Percentiles rank a stretch among this genome's conserved stretches.
Conservation (phyloP, 2,888 invertebrate species). For the Sesia apiformis region DNA sequence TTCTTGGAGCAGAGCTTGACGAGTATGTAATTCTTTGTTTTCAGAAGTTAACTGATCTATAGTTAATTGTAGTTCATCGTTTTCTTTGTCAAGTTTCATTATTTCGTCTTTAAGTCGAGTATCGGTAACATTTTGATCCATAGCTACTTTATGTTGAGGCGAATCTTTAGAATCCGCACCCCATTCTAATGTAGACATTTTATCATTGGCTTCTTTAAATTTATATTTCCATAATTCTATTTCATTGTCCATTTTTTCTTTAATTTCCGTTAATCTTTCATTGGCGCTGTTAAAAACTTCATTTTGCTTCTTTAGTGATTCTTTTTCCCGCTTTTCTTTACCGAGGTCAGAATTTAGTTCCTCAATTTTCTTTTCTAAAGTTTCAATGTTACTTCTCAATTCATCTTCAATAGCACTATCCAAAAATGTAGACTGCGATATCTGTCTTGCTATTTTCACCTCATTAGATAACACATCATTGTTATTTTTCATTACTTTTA, state of each 20-base stretch:
- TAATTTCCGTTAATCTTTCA: conserved; percentile 85
- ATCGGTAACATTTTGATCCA: conserved; percentile 11
- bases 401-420: conserved; percentile 88
- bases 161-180: conserved; percentile 33
- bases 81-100: conserved; percentile 57
- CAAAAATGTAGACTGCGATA: conserved; percentile 76
- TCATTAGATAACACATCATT: conserved; percentile 76
- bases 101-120: conserved; percentile 36
- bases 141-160: conserved; percentile 17
- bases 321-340: conserved; percentile 79
- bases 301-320: conserved; percentile 78
- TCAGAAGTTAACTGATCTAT: conserved; percentile 43
- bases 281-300: conserved; percentile 84
- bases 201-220: conserved; percentile 80
- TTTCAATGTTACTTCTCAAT: conserved; percentile 78
- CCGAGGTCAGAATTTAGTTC: conserved; percentile 74
- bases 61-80: conserved; percentile 51
- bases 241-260: conserved; percentile 86
- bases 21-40: conserved; percentile 37
- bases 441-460: conserved; percentile 64
- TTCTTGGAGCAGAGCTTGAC: conserved; percentile 33
- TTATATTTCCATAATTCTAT: conserved; percentile 82
- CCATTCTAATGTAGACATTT: conserved; percentile 69
- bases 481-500: conserved; percentile 86
- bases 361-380: conserved; percentile 78